phyloP scores from a whole-genome alignment of 1,140 invertebrate genomes.

The Stegodyphus mimosarum region DNA sequence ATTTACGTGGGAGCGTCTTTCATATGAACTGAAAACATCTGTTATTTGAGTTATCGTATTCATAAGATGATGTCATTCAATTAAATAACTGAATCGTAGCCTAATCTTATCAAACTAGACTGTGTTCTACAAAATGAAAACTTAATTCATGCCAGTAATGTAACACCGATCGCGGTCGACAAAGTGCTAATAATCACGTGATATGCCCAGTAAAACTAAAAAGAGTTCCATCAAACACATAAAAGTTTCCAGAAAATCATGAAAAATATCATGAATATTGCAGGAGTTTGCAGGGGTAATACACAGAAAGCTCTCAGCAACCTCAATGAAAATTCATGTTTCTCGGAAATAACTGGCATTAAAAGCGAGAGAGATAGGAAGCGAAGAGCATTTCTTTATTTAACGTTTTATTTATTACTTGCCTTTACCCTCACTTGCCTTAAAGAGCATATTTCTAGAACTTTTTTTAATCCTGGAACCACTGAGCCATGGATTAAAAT shows the following conservation, averaged over 20 bases:
- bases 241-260: slow-evolving; percentile 7
- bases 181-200: not conserved
- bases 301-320: not conserved
- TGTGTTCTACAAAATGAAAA: no score
- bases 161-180: no score
- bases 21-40: no score
- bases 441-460: not conserved
- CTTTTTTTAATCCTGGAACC: not conserved
- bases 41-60: no score
- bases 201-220: not conserved
- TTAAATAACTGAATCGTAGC: no score
- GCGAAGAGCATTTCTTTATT: not conserved
- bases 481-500: slow-evolving; percentile 46
- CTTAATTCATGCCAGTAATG: no score
- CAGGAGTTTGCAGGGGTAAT: slow-evolving; percentile 6
- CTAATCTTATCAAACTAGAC: no score
- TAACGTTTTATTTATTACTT: not conserved
- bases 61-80: no score
- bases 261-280: slow-evolving; percentile 43
- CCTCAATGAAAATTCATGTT: slow-evolving; percentile 24
- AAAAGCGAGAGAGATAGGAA: not conserved
- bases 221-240: not conserved
- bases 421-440: not conserved
- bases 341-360: slow-evolving; percentile 9
- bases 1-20: no score